Conservation (phyloP, 2,888 invertebrate genomes). For the Lymantria dispar region DNA sequence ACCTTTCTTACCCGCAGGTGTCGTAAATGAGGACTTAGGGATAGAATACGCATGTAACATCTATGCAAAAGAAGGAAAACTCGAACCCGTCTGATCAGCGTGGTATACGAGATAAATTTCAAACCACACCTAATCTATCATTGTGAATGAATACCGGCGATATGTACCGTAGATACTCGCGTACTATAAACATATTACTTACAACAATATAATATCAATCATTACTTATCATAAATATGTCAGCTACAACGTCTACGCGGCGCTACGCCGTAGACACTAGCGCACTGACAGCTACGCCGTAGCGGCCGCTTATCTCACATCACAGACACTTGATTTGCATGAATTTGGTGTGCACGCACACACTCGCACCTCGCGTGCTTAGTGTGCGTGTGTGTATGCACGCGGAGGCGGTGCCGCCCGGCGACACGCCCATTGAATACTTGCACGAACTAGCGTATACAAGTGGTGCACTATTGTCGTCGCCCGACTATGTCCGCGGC, state of each 20-base stretch:
- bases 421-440: conserved; percentile 34
- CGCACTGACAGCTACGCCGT: conserved; percentile 11
- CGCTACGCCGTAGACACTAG: conserved; percentile 33
- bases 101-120: too few species aligned
- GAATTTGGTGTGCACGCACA: conserved; percentile 13
- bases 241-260: conserved; percentile 2
- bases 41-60: too few species aligned
- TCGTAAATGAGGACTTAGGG: too few species aligned
- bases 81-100: too few species aligned
- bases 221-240: too few species aligned
- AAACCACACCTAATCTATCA: too few species aligned
- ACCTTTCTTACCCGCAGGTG: too few species aligned
- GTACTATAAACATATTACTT: too few species aligned
- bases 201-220: too few species aligned
- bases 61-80: too few species aligned
- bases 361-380: not conserved
- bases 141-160: too few species aligned
- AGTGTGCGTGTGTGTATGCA: conserved; percentile 10
- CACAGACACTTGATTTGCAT: conserved; percentile 38
- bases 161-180: conserved; percentile 10
- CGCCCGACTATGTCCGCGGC: not conserved
- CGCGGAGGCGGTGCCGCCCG: not conserved
- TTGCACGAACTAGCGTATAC: not conserved
- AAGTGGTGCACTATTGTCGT: not conserved
- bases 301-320: conserved; percentile 15